Evolutionary conservation across 2,888 invertebrate genomes (phyloP), one percentile per base, ranked within the genome.

Genomic region (Melanargia galathea): DNA sequence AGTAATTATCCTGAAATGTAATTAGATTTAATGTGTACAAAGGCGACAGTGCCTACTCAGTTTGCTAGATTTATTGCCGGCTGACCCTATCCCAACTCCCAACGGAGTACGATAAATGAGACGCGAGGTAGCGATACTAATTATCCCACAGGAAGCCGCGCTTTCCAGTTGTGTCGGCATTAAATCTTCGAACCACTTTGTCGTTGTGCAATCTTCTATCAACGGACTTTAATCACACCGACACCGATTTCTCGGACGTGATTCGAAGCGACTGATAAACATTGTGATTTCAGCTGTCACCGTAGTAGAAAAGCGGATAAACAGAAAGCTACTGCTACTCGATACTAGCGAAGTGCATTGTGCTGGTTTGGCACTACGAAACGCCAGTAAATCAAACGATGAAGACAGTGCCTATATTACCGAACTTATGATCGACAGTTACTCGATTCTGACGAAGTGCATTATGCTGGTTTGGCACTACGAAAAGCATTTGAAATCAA

Each of bases 11-110:
- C 20, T 35, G 48, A 87, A 90, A 90, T 88, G 90, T 89, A 91
- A 90, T 90, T 89, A 90, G 87, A 89, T 90, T 89, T 84, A 85
- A 83, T 89, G 86, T 88, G 87, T 88, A 87, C 88, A 87, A 89
- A 90, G 89, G 90, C 87, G 87, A 85, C 86, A 83, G 83, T 82
- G 82, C 11, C 33, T 51, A 49, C 86, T 87, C 87, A 88, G 89
- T 87, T 90, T 84, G 83, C 84, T 85, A 88, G 87, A 90, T 90
- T 90, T 90, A 91, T 84, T 86, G 87, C 86, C 78, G 78, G 86
- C 88, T 89, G 89, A 90, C 90, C 90, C 83, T 83, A 86, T 84
- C 89, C 88, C 87, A 66, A 77, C 86, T 84, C 89, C 88, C 87
- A 67, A 77, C 74, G 83, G 89, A 83, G 85, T 71, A 84, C 82